A percentile compares a stretch with the other conserved stretches of the same genome.
phyloP scores from a whole-genome alignment of 1,140 invertebrate species.

The Cecropterus lyciades region DNA sequence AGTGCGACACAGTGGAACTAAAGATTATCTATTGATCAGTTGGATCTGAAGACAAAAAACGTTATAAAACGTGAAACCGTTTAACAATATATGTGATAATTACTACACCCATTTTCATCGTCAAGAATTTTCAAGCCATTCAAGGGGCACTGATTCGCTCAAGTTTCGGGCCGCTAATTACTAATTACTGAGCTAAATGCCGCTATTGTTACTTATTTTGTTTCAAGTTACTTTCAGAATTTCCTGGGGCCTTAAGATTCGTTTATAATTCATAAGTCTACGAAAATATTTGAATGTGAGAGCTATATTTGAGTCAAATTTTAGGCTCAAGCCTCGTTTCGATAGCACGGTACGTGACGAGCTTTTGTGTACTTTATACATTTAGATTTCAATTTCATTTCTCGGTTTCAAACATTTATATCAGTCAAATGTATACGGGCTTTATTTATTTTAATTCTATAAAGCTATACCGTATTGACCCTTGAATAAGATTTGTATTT shows the following conservation, averaged over 20 bases:
- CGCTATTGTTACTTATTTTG: constrained; percentile 17
- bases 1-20: no score
- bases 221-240: constrained; percentile 13
- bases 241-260: constrained; percentile 4
- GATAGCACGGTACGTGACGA: not conserved
- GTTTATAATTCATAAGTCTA: not conserved
- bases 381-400: constrained; percentile 3
- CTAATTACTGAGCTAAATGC: constrained; percentile 22
- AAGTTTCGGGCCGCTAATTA: constrained; percentile 7
- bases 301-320: constrained; percentile 7
- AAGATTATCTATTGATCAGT: no score
- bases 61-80: no score
- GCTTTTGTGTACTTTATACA: constrained; percentile 8
- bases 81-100: no score
- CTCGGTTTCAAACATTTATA: not conserved
- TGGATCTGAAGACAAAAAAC: no score
- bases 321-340: not conserved
- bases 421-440: not conserved
- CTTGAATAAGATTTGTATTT: no score
- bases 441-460: not conserved
- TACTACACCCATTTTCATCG: no score
- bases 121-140: constrained; percentile 9
- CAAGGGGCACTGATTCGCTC: not conserved
- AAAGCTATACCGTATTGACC: no score
- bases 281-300: constrained; percentile 4